Percentiles rank a stretch among this genome's conserved stretches.
phyloP scores from a whole-genome alignment of 2,113 vertebrate species.

The Oplegnathus fasciatus region DNA sequence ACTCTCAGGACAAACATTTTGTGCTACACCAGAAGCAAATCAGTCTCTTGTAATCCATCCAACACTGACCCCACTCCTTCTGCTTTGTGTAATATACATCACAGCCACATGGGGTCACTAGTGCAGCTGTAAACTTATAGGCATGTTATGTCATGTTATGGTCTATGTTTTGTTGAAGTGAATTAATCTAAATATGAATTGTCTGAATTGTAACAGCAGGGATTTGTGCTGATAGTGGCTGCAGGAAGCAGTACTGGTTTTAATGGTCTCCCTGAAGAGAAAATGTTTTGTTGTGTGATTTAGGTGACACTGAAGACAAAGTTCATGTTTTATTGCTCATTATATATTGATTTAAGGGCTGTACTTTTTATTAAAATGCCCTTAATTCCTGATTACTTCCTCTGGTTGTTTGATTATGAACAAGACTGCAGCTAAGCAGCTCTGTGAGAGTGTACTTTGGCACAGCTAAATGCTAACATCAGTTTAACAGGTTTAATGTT shows the following conservation, averaged over 20 bases:
- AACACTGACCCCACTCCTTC: background rate
- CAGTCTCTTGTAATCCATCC: background rate
- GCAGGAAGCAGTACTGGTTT: background rate
- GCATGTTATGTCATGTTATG: background rate
- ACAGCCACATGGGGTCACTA: slow-evolving; percentile 31
- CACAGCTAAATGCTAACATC: background rate
- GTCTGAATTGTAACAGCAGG: background rate
- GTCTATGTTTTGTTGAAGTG: slow-evolving; percentile 6
- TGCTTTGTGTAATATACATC: background rate
- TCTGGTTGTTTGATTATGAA: background rate
- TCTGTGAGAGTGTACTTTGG: too few relatives aligned
- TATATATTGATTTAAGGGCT: background rate
- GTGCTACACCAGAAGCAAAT: background rate
- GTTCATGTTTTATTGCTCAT: background rate
- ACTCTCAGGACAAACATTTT: background rate
- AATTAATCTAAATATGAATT: background rate
- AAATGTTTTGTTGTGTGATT: background rate
- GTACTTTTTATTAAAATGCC: background rate
- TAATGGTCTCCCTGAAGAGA: background rate
- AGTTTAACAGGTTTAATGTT: background rate
- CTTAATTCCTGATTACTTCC: background rate
- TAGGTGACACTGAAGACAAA: background rate
- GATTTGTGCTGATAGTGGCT: background rate
- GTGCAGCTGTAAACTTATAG: slow-evolving; percentile 2
- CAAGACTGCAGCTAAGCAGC: background rate